Base-by-base conservation (phyloP, 2,113 vertebrate genomes). In the Atractosteus spatula region DNA sequence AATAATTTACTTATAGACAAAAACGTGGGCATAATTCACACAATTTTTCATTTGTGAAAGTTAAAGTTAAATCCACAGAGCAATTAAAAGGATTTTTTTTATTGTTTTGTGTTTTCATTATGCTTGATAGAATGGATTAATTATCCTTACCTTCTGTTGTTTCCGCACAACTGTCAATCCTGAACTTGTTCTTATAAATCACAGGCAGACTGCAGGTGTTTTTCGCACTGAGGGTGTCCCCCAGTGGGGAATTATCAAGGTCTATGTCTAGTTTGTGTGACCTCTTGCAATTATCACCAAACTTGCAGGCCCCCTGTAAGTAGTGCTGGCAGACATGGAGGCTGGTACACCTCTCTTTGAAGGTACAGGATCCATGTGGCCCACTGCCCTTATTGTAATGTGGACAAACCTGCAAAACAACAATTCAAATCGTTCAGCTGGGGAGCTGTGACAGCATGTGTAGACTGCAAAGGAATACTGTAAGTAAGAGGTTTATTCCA, bases 341-440 rank as follows among this genome's bases (percentile, higher is more conserved):
- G 67, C 83, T 87, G 42, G 7, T 83, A 81, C 92, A 93, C 4
- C 64, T 14, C 1, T 75, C 76, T 62, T 66, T 42, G 61, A 74
- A 85, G 41, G 1, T 86, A 76, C 92, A 93, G 63, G 78, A 82
- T 10, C 91, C 92, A 43, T 88, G 79, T 13, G 61, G 10, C 44
- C 84, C 88, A 1, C 71, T 74, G 6, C 90, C 92, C 62, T 76
- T 90, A 79, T 93, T 93, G 82, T 92, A 93, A 76, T 91, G 88
- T 0, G 51, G 42, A 66, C 92, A 92, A 10, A 92, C 79, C 92
- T 93, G 55, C 3, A 51, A 29, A 29, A 29, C 29, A 29, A 29
- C 29, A 29, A 29, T 29, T 29, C 29, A 29, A 29, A 29, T 29
- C 29, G 29, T 29, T 29, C 29, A 29, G 29, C 1, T 29, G 29